Conservation (phyloP, 2,888 invertebrate species). For the Plagiodera versicolora region DNA sequence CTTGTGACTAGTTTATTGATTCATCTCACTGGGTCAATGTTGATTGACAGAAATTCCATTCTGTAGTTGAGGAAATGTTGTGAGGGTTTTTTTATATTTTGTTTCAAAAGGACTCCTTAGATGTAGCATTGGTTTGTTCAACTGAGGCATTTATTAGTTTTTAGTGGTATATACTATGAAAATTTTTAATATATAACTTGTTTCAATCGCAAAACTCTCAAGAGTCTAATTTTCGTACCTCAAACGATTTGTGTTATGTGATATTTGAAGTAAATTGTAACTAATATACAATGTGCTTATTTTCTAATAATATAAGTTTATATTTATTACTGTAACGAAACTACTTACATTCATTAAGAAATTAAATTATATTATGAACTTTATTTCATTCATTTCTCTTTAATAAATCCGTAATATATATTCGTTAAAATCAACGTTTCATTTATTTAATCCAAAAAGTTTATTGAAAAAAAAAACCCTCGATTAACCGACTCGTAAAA, state of each 20-base stretch:
- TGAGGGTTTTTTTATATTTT: no score
- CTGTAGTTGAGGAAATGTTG: no score
- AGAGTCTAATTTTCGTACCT: slow-evolving; percentile 7
- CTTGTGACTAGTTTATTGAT: no score
- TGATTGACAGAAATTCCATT: no score
- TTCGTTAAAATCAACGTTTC: no score
- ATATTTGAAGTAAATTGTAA: slow-evolving; percentile 8
- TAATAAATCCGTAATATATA: no score
- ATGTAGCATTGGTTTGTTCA: no score
- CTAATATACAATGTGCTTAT: slow-evolving; percentile 2
- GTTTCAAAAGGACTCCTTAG: no score
- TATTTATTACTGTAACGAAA: not conserved
- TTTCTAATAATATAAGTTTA: not conserved
- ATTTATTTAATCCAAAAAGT: no score
- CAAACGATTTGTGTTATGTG: slow-evolving; percentile 11
- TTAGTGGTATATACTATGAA: not conserved
- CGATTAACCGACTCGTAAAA: no score
- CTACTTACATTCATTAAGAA: not conserved
- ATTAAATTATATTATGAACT: not conserved
- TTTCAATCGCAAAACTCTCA: not conserved
- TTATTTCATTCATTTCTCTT: no score
- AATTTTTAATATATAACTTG: not conserved
- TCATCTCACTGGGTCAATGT: not conserved
- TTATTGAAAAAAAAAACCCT: no score
- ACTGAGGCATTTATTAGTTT: not conserved